Base-by-base conservation (phyloP, 2,888 invertebrate species). In the Zele albiditarsus region DNA sequence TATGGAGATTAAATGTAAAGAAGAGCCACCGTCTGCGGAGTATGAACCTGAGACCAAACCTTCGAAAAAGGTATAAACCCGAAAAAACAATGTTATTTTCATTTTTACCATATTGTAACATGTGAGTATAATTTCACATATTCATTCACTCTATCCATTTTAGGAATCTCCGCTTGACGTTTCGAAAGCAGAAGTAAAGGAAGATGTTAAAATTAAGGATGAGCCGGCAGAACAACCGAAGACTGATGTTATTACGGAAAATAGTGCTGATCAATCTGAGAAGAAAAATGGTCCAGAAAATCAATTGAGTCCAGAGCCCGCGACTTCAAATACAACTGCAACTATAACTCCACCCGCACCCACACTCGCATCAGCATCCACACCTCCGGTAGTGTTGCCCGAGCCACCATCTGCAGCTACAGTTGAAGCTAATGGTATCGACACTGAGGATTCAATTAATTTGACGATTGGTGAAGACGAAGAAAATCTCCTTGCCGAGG, bases 381-480 rank as follows among this genome's bases (percentile, higher is more conserved):
- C 76, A 6, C 76, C 80, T 66, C 60, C 72, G 31, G 49, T 74
- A 58, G 72, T 78, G 4, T 71, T 72, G 14, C 31, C 76, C 0
- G 46, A 53, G 14, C 10, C 71, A 20, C 66, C 74, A 10, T 8
- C 75, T 1, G 80, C 60, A 27, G 79, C 84, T n/a, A 77, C 90
- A 82, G 84, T 88, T 62, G 90, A 90, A 78, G 91, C 92, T 79
- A 92, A 92, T 82, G 92, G 92, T 76, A 92, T 91, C 80, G 94
- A 95, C 86, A 94, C 93, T 80, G 95, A 95, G 84, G 95, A 95
- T 89, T 95, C 95, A 49, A 94, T 95, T 75, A 95, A 95, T 87
- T 90, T 95, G 82, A 95, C 94, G 76, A 93, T 95, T 87, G 95
- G 94, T 57, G 95, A 95, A 89, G 95, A 95, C 88, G 95, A 95